These are phyloP conservation scores for Epirrhoe alternata DNA, from an alignment of 2,888 invertebrate genomes.

Conservation along the genomic window DNA sequence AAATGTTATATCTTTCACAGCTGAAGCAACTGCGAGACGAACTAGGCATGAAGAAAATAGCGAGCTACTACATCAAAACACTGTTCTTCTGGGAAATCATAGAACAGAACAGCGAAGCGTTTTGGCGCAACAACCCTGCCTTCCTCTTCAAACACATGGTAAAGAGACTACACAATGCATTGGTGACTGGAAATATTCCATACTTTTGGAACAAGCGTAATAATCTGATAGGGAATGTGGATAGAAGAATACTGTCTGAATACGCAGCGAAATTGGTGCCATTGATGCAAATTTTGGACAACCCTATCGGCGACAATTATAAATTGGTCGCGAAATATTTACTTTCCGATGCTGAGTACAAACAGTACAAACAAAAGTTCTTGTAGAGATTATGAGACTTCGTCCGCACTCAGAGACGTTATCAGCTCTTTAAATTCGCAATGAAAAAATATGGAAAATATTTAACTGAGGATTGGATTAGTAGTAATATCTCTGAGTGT, in stretches of 20 bases:
- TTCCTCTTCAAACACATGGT: conserved; percentile 73
- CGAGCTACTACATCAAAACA: conserved; percentile 85
- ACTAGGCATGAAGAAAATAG: conserved; percentile 69
- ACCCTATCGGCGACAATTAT: conserved; percentile 47
- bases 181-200: conserved; percentile 58
- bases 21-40: conserved; percentile 82
- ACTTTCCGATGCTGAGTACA: conserved; percentile 56
- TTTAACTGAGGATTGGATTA: too few relatives aligned
- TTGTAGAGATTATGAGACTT: conserved; percentile 35
- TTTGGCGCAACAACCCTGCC: conserved; percentile 61
- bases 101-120: conserved; percentile 51
- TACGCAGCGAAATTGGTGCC: conserved; percentile 59
- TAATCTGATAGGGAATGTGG: conserved; percentile 70
- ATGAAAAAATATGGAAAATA: too few relatives aligned
- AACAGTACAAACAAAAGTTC: conserved; percentile 53
- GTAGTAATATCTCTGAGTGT: too few relatives aligned
- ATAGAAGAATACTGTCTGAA: conserved; percentile 40
- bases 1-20: conserved; percentile 52
- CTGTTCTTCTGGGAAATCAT: conserved; percentile 74
- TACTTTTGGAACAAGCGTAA: conserved; percentile 80
- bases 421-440: too few relatives aligned
- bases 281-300: conserved; percentile 54
- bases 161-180: conserved; percentile 60
- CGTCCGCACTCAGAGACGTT: too few relatives aligned
- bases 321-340: conserved; percentile 63